A percentile compares a stretch with the other conserved stretches of the same genome.
Conservation (phyloP, 2,888 invertebrate genomes). For the Amphiduros pacificus region DNA sequence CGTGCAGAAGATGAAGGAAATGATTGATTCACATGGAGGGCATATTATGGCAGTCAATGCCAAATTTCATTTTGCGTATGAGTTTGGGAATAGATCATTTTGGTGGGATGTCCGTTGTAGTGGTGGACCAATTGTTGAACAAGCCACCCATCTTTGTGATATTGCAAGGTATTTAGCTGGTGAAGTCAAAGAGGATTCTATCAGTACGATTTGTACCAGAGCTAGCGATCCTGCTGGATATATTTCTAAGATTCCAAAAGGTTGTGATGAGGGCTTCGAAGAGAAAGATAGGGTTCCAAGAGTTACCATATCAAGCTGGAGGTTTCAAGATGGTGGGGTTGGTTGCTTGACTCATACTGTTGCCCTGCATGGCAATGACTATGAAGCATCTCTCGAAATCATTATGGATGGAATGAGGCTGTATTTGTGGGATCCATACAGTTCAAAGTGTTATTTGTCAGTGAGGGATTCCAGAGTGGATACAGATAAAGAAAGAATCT, state of each 20-base stretch:
- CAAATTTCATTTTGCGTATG: conserved; percentile 18
- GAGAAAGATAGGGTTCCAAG: conserved; percentile 11
- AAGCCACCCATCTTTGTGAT: conserved; percentile 26
- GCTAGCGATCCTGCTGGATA: conserved; percentile 11
- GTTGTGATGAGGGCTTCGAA: conserved; percentile 7
- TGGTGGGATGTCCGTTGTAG: conserved; percentile 22
- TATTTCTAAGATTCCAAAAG: background rate
- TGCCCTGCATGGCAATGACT: conserved; percentile 17
- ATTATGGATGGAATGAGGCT: conserved; percentile 20
- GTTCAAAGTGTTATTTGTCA: conserved; percentile 7
- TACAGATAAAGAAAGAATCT: conserved; percentile 8
- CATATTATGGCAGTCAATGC: conserved; percentile 22
- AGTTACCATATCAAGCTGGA: conserved; percentile 18
- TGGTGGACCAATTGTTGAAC: conserved; percentile 25
- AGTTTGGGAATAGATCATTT: conserved; percentile 1
- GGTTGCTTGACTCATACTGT: conserved; percentile 23
- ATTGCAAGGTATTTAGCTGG: conserved; percentile 21
- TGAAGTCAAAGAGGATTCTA: conserved; percentile 11
- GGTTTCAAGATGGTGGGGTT: conserved; percentile 18
- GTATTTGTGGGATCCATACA: conserved; percentile 20
- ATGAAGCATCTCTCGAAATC: conserved; percentile 20
- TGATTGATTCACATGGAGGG: conserved; percentile 22
- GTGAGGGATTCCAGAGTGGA: conserved; percentile 1
- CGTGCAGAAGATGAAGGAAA: conserved; percentile 21
- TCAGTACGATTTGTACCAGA: background rate